Evolutionary conservation across 2,888 invertebrate genomes (phyloP), one percentile per base, ranked within the genome.

Genomic region (Halictus quadricinctus): DNA sequence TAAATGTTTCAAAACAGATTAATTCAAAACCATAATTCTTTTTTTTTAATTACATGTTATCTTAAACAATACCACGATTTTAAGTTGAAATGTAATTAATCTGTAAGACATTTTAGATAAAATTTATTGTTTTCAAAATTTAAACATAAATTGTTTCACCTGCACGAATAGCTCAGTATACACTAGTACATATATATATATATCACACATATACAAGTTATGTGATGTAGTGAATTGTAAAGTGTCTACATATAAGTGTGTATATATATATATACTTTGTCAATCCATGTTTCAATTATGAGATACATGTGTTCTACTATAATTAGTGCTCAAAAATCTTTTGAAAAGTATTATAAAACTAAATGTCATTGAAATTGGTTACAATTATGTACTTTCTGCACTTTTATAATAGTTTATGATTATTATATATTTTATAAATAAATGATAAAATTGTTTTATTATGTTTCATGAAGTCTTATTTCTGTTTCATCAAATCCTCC

Each of bases 291-390:
- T 29, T 29, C 29, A 29, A 29, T 2, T 29, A 29, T 2, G 29
- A 29, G 29, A 50, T 78, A 77, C 74, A 80, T 80, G 72, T 70
- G 36, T 72, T 80, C 69, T 41, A 81, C 54, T 82, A 75, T 83
- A 87, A 77, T 88, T 87, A 87, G 70, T 77, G 85, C 85, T 88
- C 80, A 87, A 83, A 21, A 50, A 75, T 64, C 70, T 81, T 75
- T 81, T 25, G 7, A 78, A 18, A 78, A 86, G 78, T 78, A 86
- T 83, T 81, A 69, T 75, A 73, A 29, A 46, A 69, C 43, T 79
- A 72, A 75, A 85, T 48, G 64, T 25, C 72, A 81, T 77, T 66
- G 13, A 58, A 48, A 4, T 58, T 76, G 25, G 48, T 48, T 77
- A 76, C 76, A 78, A 36, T 43, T 43, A 54, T 58, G 76, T 87